Conservation (phyloP, 1,140 invertebrate genomes). For the Mizuhopecten yessoensis region DNA sequence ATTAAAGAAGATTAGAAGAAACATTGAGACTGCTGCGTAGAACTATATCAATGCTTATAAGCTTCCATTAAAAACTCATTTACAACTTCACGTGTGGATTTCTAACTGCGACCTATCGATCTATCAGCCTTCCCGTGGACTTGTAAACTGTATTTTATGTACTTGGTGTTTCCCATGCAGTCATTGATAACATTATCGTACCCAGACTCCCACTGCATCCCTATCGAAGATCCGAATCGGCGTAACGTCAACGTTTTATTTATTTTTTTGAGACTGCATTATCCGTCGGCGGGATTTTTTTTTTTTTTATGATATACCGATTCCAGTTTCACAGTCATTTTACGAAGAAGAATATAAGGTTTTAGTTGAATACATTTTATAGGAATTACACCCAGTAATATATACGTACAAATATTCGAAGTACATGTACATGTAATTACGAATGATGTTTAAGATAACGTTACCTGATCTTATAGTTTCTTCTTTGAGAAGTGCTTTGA, state of each 20-base stretch:
- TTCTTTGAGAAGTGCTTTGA: no score
- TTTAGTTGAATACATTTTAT: no score
- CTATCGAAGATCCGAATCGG: constrained; percentile 14
- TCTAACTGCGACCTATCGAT: background rate
- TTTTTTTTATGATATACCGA: no score
- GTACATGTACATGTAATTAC: no score
- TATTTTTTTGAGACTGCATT: background rate
- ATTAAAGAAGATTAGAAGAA: constrained; percentile 10
- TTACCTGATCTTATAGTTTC: no score
- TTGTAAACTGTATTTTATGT: constrained; percentile 30
- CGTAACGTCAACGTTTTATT: constrained; percentile 19
- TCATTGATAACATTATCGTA: constrained; percentile 26
- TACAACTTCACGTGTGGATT: background rate
- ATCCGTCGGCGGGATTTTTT: background rate
- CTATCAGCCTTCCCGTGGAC: background rate
- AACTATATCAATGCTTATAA: constrained; percentile 26
- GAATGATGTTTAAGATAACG: no score
- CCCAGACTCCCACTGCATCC: background rate
- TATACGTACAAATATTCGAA: no score
- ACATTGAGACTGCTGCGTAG: background rate
- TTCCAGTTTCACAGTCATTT: no score
- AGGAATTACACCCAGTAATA: no score
- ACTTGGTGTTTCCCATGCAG: background rate
- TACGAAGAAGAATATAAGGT: no score
- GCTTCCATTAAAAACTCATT: constrained; percentile 25